Base-by-base conservation (phyloP, 1,140 invertebrate genomes). In the Babylonia areolata region DNA sequence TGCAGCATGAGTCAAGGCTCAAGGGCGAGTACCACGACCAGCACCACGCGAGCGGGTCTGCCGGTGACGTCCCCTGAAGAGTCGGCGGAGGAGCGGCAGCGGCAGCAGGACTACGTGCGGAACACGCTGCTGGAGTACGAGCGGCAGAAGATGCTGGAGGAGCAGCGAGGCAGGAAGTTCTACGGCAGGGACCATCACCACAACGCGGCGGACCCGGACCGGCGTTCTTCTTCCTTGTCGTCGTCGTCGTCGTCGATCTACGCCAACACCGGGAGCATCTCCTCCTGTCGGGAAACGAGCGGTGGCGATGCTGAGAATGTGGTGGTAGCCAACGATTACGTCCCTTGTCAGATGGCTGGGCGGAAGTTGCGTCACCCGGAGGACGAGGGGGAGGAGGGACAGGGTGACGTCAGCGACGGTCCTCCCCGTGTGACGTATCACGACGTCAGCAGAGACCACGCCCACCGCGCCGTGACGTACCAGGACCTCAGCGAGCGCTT, bases 61-160 rank as follows among this genome's bases (percentile, higher is more conserved):
- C n/a, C 77, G n/a, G 46, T 54, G 80, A 9, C 35, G 46, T 35
- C 46, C 46, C n/a, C 46, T 6, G 54, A 82, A n/a, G 81, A 3
- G 0, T 51, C 46, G 46, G 79, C 69, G 58, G 46, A 15, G 58
- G 37, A 84, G 39, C 35, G 39, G 58, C 82, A 71, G 58, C 58
- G 42, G 64, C 71, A 84, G 37, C 64, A 84, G 82, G 37, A 73
- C 28, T 73, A 73, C 82, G 82, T 73, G 0, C 40, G 78, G 3
- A 80, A 33, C 82, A 84, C 82, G 17, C 64, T 84, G 64, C 69
- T 84, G 39, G 64, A 75, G 39, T 84, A 84, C 82, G 64, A 84
- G 40, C 82, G 82, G 33, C 82, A 84, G 37, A 73, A 75, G 20
- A 35, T 3, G 69, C 64, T 75, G 64, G 33, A 40, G 31, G 39